Conservation (phyloP, 2,113 vertebrate genomes). For the Nematolebias whitei region DNA sequence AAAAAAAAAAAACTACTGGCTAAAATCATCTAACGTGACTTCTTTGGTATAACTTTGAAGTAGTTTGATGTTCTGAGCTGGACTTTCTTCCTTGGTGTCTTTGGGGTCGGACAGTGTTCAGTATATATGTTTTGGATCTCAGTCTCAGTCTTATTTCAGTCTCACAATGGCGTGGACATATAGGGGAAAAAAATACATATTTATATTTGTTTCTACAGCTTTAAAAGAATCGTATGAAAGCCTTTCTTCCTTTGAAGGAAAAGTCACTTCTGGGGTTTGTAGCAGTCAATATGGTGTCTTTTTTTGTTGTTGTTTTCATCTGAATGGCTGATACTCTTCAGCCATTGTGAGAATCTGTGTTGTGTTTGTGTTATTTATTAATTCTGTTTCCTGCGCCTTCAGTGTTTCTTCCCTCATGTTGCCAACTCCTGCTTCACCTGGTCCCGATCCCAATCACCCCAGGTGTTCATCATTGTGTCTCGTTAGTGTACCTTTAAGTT, state of each 20-base stretch:
- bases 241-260: constrained; percentile 44
- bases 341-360: too few species aligned
- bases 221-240: constrained; percentile 47
- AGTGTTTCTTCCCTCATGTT: too few species aligned
- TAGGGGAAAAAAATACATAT: constrained; percentile 42
- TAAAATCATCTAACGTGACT: constrained; percentile 43
- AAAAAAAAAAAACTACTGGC: constrained; percentile 80
- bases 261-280: constrained; percentile 31
- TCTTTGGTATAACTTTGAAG: constrained; percentile 36
- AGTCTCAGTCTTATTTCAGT: constrained; percentile 34
- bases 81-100: constrained; percentile 17
- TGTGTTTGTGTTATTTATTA: too few species aligned
- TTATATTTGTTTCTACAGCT: constrained; percentile 47
- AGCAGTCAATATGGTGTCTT: not conserved
- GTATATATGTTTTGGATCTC: constrained; percentile 15
- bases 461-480: too few species aligned
- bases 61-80: constrained; percentile 9
- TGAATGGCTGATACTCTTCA: constrained; percentile 5
- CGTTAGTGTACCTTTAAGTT: too few species aligned
- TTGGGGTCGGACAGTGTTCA: constrained; percentile 21
- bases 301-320: too few species aligned
- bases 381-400: too few species aligned
- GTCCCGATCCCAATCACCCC: too few species aligned
- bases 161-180: constrained; percentile 11
- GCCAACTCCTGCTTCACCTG: too few species aligned